Conservation (phyloP, 2,888 invertebrate species). For the Cerceris rybyensis region DNA sequence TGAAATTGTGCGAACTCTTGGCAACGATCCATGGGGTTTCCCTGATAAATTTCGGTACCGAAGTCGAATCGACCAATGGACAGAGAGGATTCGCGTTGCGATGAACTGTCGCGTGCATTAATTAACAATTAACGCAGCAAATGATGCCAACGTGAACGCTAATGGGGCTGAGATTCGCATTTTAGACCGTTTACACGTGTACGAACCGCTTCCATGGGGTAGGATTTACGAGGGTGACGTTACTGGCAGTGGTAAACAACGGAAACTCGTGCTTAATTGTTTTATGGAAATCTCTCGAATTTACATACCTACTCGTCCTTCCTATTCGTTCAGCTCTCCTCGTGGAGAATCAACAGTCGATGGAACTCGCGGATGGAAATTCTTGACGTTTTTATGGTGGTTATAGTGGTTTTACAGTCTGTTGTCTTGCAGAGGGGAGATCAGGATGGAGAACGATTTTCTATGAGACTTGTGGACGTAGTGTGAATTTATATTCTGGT, state of each 20-base stretch:
- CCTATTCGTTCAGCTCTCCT: constrained; percentile 3
- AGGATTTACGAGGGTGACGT: constrained; percentile 40
- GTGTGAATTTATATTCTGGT: too few species aligned
- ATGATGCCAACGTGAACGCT: constrained; percentile 40
- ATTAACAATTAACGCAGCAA: constrained; percentile 59
- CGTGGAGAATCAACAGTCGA: not conserved
- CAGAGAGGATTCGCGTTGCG: not conserved
- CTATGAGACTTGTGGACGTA: too few species aligned
- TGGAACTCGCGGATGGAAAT: not conserved
- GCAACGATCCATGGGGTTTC: not conserved
- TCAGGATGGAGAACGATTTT: too few species aligned
- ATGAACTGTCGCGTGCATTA: constrained; percentile 42
- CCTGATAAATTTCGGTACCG: not conserved
- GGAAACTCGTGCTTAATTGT: constrained; percentile 64
- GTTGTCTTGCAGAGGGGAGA: too few species aligned
- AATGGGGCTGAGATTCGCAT: constrained; percentile 48
- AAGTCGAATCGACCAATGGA: constrained; percentile 2
- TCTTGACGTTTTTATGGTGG: too few species aligned
- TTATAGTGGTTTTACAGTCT: too few species aligned
- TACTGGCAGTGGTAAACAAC: constrained; percentile 52
- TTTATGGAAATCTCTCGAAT: constrained; percentile 65
- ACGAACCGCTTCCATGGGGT: not conserved
- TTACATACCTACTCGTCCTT: constrained; percentile 49
- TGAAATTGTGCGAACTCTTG: not conserved
- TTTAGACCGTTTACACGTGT: constrained; percentile 45